A percentile compares a stretch with the other conserved stretches of the same genome.
Conservation (phyloP, 2,888 invertebrate genomes). For the Synanthedon formicaeformis region DNA sequence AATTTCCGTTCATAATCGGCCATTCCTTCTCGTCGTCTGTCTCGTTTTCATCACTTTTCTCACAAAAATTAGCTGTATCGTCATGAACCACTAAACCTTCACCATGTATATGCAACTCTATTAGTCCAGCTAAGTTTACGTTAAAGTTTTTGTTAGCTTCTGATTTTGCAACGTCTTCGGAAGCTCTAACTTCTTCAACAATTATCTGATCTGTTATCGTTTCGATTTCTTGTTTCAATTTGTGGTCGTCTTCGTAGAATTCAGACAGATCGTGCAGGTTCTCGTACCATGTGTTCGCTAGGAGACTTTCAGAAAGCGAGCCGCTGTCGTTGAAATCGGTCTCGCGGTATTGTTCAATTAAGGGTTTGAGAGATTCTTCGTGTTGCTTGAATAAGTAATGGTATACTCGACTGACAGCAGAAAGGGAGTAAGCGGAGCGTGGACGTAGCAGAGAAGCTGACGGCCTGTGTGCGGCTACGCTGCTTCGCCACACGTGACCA, state of each 20-base stretch:
- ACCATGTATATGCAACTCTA: constrained; percentile 46
- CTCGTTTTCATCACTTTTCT: constrained; percentile 24
- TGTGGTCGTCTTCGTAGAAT: constrained; percentile 62
- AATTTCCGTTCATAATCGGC: constrained; percentile 58
- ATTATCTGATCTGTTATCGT: constrained; percentile 45
- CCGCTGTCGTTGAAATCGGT: constrained; percentile 24
- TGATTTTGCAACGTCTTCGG: constrained; percentile 19
- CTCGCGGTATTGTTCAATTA: constrained; percentile 48
- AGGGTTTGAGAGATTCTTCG: constrained; percentile 56
- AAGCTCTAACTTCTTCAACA: constrained; percentile 30
- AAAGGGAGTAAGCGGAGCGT: constrained; percentile 54
- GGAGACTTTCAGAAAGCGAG: constrained; percentile 28
- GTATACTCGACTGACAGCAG: constrained; percentile 54
- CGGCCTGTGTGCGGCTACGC: constrained; percentile 29
- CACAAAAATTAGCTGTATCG: constrained; percentile 6
- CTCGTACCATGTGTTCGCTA: constrained; percentile 46
- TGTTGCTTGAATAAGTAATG: constrained; percentile 56
- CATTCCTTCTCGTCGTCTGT: constrained; percentile 61
- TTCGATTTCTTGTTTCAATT: constrained; percentile 43
- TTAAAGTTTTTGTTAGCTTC: constrained; percentile 38
- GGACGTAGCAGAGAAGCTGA: constrained; percentile 45
- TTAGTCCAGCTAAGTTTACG: constrained; percentile 54
- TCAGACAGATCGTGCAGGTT: constrained; percentile 57
- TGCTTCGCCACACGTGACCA: constrained; percentile 54
- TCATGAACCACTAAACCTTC: constrained; percentile 36